phyloP scores from a whole-genome alignment of 2,113 vertebrate species.

The Mormyrus lacerda region DNA sequence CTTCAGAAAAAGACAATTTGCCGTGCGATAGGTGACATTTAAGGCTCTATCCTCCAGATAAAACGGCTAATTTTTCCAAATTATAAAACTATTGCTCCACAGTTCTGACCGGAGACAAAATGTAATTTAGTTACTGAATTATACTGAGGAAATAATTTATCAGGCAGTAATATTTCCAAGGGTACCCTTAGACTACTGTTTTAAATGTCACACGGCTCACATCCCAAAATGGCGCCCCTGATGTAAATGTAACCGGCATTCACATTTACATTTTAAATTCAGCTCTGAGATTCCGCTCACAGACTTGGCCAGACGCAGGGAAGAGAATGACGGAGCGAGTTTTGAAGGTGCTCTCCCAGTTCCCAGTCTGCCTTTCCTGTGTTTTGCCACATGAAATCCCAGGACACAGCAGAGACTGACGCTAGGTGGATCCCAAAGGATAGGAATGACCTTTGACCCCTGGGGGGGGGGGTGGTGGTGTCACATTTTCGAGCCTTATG shows the following conservation, averaged over 20 bases:
- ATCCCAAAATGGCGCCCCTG: neutral
- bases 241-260: neutral
- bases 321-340: neutral
- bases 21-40: slow-evolving; percentile 10
- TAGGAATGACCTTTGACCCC: neutral
- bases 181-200: neutral
- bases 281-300: neutral
- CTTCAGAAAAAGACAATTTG: neutral
- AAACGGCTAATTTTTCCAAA: neutral
- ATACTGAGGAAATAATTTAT: neutral
- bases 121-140: slow-evolving; percentile 12
- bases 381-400: neutral
- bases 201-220: neutral
- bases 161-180: neutral
- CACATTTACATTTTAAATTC: neutral
- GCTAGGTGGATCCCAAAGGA: neutral
- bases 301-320: neutral
- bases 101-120: slow-evolving; percentile 2
- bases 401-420: neutral
- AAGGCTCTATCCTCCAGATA: neutral
- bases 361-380: neutral
- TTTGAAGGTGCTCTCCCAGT: neutral
- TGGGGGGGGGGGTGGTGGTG: too few relatives aligned
- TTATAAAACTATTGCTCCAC: slow-evolving; percentile 3
- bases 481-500: neutral